A percentile compares a stretch with the other conserved stretches of the same genome.
phyloP scores from a whole-genome alignment of 2,797 vertebrate genomes.

The Hafferia zeledoni region DNA sequence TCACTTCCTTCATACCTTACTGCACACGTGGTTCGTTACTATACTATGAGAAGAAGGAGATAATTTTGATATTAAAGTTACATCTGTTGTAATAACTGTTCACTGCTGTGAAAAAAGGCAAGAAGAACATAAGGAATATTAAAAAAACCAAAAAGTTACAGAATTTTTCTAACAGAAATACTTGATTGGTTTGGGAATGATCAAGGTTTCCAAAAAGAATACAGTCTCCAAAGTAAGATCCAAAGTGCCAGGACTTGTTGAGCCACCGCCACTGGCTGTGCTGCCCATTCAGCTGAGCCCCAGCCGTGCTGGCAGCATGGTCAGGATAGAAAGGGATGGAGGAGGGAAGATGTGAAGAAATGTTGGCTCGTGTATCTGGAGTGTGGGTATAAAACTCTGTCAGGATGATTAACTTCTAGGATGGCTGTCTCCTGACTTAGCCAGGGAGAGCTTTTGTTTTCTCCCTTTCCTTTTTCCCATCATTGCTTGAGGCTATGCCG shows the following conservation, averaged over 20 bases:
- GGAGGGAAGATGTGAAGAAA: neutral
- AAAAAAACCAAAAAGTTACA: neutral
- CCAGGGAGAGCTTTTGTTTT: neutral
- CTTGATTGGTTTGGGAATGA: neutral
- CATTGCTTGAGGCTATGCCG: neutral
- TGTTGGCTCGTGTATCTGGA: neutral
- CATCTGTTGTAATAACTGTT: constrained; percentile 1
- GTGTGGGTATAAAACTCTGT: neutral
- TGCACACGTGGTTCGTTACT: neutral
- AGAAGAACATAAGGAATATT: neutral
- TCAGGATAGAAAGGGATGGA: neutral
- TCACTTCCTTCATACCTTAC: neutral
- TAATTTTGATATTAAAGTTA: neutral
- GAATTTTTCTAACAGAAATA: neutral
- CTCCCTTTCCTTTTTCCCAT: constrained; percentile 26
- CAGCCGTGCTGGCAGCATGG: neutral
- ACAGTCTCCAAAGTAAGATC: neutral
- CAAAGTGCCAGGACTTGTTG: neutral
- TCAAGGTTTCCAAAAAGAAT: neutral
- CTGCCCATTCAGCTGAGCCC: neutral
- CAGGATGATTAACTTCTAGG: constrained; percentile 17
- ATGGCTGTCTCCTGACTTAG: neutral
- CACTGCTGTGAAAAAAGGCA: neutral
- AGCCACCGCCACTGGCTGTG: neutral
- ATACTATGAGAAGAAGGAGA: neutral